Evolutionary conservation across 2,888 invertebrate genomes (phyloP).

Genomic region (Gryllus longicercus): DNA sequence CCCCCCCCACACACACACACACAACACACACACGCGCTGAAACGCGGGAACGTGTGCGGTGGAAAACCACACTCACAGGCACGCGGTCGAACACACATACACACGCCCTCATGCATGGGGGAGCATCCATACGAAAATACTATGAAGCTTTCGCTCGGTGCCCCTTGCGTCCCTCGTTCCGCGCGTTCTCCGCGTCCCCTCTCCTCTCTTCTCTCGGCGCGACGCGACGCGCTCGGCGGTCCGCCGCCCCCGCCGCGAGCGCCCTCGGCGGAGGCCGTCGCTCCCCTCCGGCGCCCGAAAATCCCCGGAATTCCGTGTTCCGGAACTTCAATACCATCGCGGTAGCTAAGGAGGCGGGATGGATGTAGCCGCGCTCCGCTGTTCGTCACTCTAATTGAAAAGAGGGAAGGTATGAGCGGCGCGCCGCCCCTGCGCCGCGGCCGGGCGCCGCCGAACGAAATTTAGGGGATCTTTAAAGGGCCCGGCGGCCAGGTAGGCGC

Average conservation of each 20-base stretch:
- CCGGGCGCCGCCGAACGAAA: not conserved
- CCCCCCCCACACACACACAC: not conserved
- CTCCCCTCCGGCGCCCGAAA: slow-evolving; percentile 21
- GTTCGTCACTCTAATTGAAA: slow-evolving; percentile 35
- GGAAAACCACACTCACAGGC: not conserved
- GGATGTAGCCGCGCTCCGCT: slow-evolving; percentile 29
- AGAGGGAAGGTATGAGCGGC: slow-evolving; percentile 29
- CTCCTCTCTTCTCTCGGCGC: not conserved
- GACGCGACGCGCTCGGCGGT: not conserved
- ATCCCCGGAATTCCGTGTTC: slow-evolving; percentile 35
- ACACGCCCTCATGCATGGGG: no score
- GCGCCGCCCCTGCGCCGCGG: not conserved
- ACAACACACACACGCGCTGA: not conserved
- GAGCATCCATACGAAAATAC: no score
- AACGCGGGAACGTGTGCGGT: not conserved
- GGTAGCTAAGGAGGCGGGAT: slow-evolving; percentile 29
- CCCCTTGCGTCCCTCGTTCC: no score
- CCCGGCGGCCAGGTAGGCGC: no score
- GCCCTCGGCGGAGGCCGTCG: not conserved
- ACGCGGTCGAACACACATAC: not conserved
- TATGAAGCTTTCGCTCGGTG: no score
- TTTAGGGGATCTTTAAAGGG: not conserved
- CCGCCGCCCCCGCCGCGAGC: not conserved
- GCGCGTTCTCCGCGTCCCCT: no score
- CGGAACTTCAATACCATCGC: slow-evolving; percentile 34